Conservation (phyloP, 2,113 vertebrate species). For the Phrynosoma platyrhinos region DNA sequence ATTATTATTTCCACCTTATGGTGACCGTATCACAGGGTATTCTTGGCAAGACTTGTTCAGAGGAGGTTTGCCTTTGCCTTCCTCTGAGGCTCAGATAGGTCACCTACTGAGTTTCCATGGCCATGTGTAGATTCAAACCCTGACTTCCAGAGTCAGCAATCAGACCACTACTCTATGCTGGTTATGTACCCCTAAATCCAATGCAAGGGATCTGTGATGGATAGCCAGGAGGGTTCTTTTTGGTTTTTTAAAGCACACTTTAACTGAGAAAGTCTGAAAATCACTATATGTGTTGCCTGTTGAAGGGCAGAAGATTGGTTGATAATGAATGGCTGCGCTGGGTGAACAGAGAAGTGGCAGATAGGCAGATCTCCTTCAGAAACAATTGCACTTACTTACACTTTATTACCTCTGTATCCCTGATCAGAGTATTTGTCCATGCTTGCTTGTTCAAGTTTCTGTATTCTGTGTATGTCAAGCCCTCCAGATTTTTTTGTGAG, state of each 20-base stretch:
- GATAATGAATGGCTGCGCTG: neutral
- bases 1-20: no score
- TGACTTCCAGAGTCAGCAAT: no score
- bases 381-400: slow-evolving; percentile 2
- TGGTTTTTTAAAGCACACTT: neutral
- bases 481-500: neutral
- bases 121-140: no score
- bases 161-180: no score
- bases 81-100: no score
- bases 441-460: slow-evolving; percentile 36
- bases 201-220: neutral
- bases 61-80: no score
- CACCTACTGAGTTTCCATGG: no score
- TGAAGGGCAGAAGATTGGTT: neutral
- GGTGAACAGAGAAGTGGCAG: neutral
- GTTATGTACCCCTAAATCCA: neutral
- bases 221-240: neutral
- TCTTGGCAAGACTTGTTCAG: no score
- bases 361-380: neutral
- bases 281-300: neutral
- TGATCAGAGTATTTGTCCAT: no score
- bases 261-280: neutral
- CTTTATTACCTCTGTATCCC: neutral
- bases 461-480: slow-evolving; percentile 69
- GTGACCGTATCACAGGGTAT: no score